Conservation (phyloP, 2,113 vertebrate genomes). For the Antidorcas marsupialis region DNA sequence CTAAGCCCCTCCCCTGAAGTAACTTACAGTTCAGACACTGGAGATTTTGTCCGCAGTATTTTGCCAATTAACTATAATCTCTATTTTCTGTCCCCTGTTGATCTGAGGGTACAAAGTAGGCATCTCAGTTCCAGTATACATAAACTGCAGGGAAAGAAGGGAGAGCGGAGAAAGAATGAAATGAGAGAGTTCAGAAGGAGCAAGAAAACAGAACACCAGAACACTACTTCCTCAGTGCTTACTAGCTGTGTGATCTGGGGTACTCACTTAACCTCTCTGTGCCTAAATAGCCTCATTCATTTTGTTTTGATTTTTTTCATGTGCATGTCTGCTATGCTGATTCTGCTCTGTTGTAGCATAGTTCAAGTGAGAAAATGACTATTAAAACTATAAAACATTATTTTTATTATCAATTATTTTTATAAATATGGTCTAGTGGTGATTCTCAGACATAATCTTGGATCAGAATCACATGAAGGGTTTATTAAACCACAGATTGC, state of each 20-base stretch:
- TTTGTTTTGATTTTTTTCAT: not conserved
- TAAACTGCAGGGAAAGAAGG: not conserved
- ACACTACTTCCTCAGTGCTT: not conserved
- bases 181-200: not conserved
- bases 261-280: not conserved
- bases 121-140: not conserved
- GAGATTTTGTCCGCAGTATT: not conserved
- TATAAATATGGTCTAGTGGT: not conserved
- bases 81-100: not conserved
- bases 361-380: not conserved
- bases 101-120: not conserved
- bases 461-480: not conserved
- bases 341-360: not conserved
- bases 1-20: not conserved
- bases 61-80: not conserved
- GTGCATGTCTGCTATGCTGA: not conserved
- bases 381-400: not conserved
- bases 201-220: not conserved
- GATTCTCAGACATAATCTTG: not conserved
- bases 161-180: not conserved
- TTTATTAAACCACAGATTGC: not conserved
- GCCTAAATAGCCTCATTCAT: not conserved
- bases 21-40: not conserved
- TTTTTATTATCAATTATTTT: not conserved
- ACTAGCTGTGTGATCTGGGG: not conserved